A percentile compares a stretch with the other conserved stretches of the same genome.
phyloP scores from a whole-genome alignment of 2,888 invertebrate species.

The Xestia rhomboidea region DNA sequence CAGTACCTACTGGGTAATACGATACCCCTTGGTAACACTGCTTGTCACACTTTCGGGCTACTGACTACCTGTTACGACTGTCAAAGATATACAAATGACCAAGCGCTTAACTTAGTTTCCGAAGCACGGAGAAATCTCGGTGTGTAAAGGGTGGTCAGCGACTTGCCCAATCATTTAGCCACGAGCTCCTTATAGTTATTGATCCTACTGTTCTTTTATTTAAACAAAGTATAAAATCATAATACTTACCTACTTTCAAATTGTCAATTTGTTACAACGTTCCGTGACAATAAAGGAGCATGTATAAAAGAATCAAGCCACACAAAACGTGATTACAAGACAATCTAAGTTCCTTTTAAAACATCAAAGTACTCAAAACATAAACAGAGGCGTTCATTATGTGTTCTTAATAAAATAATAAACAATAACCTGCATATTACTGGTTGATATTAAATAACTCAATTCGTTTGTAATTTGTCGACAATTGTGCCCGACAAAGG shows the following conservation, averaged over 20 bases:
- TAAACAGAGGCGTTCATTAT: conserved; percentile 70
- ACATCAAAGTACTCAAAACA: conserved; percentile 55
- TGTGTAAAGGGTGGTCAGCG: no score
- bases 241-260: background rate
- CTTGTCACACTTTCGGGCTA: no score
- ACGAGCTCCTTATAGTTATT: background rate
- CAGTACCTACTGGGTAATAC: no score
- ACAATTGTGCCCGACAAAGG: conserved; percentile 91
- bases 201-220: background rate
- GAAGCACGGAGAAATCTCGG: no score
- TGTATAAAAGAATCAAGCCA: background rate
- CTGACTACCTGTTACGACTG: no score
- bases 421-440: conserved; percentile 85
- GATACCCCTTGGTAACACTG: no score
- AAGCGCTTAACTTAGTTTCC: no score
- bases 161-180: no score
- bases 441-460: conserved; percentile 90
- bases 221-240: background rate
- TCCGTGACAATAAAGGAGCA: no score
- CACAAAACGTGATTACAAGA: conserved; percentile 41
- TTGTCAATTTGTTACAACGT: background rate
- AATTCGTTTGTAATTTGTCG: conserved; percentile 91
- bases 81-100: no score
- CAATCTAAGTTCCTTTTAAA: conserved; percentile 42
- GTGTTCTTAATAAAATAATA: conserved; percentile 81